Base-by-base conservation (phyloP, 1,140 invertebrate genomes). In the Ceratina japonica region DNA sequence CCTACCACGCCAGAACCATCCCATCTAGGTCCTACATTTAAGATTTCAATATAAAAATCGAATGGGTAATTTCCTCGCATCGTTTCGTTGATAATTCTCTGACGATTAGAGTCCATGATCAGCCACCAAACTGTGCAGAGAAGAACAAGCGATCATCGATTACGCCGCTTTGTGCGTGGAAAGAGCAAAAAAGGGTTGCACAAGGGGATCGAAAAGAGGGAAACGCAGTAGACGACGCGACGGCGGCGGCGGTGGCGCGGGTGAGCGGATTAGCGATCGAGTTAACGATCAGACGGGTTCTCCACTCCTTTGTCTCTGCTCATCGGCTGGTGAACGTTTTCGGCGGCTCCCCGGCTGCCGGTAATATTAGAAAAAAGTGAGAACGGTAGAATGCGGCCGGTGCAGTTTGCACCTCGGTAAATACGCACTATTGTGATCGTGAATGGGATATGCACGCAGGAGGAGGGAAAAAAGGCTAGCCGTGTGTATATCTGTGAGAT, bases 251-350 rank as follows among this genome's bases (percentile, higher is more conserved):
- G 27, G 27, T 31, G 27, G 27, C 31, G 20, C 75, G 75, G 44
- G 52, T 58, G 64, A 24, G 76, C 44, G 72, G 76, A 83, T 83
- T 79, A 80, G 71, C 62, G 61, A 66, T 83, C 69, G 68, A 66
- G 58, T 56, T 65, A 51, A 79, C 52, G 69, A 58, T 22, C 44
- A 61, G 58, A 80, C 56, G 37, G 75, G 68, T 24, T 15, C 31
- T 71, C 54, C 10, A 0, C 5, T 44, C 37, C 51, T 65, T 82
- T 75, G 65, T 70, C 59, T 83, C 62, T 52, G 27, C 72, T 24
- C 69, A 83, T 16, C 76, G 62, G 79, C 52, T 83, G 78, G 44
- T 56, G 74, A 54, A 61, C 56, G 62, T 75, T 70, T 82, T 79
- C 62, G 52, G 68, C n/a, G 18, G 31, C 13, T 56, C 63, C 15